Evolutionary conservation across 2,888 invertebrate genomes (phyloP).

Genomic region (Sipha maydis): DNA sequence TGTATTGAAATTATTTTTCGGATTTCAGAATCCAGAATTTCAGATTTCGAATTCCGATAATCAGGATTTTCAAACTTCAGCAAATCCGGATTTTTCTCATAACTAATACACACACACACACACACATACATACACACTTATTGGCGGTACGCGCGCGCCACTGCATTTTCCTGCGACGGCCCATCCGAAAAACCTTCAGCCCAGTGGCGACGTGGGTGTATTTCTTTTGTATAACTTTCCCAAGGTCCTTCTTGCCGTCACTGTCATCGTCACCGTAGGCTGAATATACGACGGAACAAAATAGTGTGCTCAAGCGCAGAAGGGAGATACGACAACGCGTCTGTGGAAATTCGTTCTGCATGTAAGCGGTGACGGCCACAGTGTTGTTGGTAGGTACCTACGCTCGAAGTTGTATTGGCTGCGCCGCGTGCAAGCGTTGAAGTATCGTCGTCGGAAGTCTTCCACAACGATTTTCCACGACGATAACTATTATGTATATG

Average conservation of each 20-base stretch:
- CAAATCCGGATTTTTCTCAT: too few species aligned
- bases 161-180: neutral
- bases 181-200: conserved; percentile 6
- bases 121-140: neutral
- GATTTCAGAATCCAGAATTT: too few species aligned
- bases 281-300: neutral
- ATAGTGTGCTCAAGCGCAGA: neutral
- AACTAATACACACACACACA: too few species aligned
- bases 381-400: neutral
- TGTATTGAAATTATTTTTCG: too few species aligned
- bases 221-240: conserved; percentile 7
- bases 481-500: neutral
- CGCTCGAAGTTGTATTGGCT: neutral
- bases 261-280: neutral
- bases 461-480: neutral
- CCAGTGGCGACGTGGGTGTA: neutral
- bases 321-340: neutral
- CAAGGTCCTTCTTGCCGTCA: conserved; percentile 13
- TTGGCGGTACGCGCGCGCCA: neutral
- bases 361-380: neutral
- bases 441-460: neutral
- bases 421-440: too few species aligned
- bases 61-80: too few species aligned
- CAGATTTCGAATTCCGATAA: too few species aligned
- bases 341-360: conserved; percentile 52